Evolutionary conservation across 2,797 vertebrate species (phyloP).

Genomic region (Poeciliopsis turneri): DNA sequence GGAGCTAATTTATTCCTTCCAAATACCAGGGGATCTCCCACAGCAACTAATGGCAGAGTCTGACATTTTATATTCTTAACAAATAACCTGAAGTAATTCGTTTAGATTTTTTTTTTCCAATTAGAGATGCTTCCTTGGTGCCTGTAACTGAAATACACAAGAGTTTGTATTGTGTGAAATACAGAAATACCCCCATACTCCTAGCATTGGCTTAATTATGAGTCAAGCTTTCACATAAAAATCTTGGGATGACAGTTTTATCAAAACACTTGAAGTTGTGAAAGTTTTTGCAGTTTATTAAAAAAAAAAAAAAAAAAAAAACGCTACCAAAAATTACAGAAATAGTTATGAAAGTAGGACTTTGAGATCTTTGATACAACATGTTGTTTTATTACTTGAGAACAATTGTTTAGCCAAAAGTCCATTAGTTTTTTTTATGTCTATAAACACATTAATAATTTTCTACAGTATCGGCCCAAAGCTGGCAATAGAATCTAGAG

Average conservation of each 20-base stretch:
- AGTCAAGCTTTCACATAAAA: slow-evolving; percentile 1
- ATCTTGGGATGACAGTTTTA: slow-evolving; percentile 1
- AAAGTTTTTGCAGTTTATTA: background rate
- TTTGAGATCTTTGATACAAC: background rate
- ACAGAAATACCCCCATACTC: slow-evolving; percentile 16
- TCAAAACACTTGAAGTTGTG: slow-evolving; percentile 7
- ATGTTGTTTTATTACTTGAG: background rate
- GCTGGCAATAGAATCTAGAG: slow-evolving; percentile 30
- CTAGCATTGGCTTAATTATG: slow-evolving; percentile 26
- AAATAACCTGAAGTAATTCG: slow-evolving; percentile 76
- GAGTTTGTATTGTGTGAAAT: slow-evolving; percentile 41
- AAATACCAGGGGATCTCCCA: slow-evolving; percentile 78
- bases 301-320: slow-evolving; percentile 9
- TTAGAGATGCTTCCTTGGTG: slow-evolving; percentile 63
- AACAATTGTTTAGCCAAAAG: background rate
- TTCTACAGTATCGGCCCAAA: slow-evolving; percentile 46
- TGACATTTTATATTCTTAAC: slow-evolving; percentile 79
- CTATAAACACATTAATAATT: slow-evolving; percentile 37
- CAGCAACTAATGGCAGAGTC: slow-evolving; percentile 75
- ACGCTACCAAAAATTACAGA: background rate
- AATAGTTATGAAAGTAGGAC: background rate
- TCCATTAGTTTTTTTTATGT: background rate
- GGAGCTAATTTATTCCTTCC: slow-evolving; percentile 79
- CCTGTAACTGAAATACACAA: slow-evolving; percentile 33
- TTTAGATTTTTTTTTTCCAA: slow-evolving; percentile 75